phyloP scores from a whole-genome alignment of 2,888 invertebrate species.

The Pseudococcus jackbeardsleyi region DNA sequence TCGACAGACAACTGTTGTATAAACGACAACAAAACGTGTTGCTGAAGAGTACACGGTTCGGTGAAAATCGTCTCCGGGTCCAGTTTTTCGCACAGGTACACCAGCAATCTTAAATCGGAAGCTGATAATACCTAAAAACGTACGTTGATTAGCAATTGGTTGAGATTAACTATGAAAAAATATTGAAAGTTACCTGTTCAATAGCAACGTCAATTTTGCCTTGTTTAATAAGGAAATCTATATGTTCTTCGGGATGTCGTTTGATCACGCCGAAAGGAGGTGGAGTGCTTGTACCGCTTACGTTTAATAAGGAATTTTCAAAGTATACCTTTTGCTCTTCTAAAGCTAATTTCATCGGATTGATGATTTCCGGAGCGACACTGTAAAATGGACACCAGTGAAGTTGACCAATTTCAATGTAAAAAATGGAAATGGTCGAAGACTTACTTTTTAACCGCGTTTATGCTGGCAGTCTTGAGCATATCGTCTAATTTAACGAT shows the following conservation, averaged over 20 bases:
- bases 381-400: background rate
- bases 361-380: constrained; percentile 35
- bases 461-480: constrained; percentile 43
- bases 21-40: constrained; percentile 82
- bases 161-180: background rate
- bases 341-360: constrained; percentile 31
- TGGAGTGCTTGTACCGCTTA: constrained; percentile 7
- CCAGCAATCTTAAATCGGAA: constrained; percentile 42
- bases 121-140: constrained; percentile 54
- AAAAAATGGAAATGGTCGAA: background rate
- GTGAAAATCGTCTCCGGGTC: constrained; percentile 53
- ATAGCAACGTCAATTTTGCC: constrained; percentile 53
- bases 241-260: constrained; percentile 25
- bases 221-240: constrained; percentile 28
- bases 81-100: constrained; percentile 56
- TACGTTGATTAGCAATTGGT: background rate
- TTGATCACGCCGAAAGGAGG: constrained; percentile 13
- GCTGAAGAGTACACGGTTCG: constrained; percentile 29
- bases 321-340: constrained; percentile 55
- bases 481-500: constrained; percentile 47
- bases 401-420: background rate
- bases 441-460: constrained; percentile 52
- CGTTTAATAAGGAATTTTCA: constrained; percentile 46
- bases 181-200: constrained; percentile 9
- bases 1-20: constrained; percentile 95